Evolutionary conservation across 1,140 invertebrate species (phyloP).

Genomic region (Venustaconcha ellipsiformis): DNA sequence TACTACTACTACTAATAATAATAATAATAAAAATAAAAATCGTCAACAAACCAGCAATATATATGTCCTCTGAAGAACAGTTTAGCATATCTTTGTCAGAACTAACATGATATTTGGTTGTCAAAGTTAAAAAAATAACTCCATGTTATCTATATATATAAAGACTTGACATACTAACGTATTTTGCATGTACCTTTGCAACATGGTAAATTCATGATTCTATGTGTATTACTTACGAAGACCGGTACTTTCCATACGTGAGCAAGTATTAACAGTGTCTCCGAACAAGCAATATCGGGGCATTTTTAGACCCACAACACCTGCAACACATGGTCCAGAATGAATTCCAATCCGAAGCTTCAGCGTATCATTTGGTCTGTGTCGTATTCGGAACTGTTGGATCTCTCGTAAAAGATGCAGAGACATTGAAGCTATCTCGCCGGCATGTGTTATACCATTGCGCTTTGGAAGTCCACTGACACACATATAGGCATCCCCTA

Average conservation of each 20-base stretch:
- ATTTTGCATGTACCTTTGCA: background rate
- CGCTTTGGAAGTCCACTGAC: conserved; percentile 65
- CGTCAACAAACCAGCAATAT: too few relatives aligned
- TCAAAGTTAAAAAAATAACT: background rate
- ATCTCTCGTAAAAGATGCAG: conserved; percentile 87
- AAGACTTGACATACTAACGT: background rate
- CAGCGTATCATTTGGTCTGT: conserved; percentile 84
- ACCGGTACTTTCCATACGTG: conserved; percentile 65
- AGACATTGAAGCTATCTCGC: conserved; percentile 87
- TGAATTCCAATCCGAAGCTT: conserved; percentile 94
- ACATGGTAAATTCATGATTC: background rate
- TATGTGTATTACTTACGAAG: conserved; percentile 41
- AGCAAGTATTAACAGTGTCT: conserved; percentile 67
- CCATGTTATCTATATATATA: background rate
- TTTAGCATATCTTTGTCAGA: background rate
- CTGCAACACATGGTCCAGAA: conserved; percentile 72
- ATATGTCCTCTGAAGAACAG: too few relatives aligned
- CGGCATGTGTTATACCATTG: conserved; percentile 81
- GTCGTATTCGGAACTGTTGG: conserved; percentile 87
- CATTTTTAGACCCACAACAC: conserved; percentile 76
- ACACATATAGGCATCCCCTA: conserved; percentile 66
- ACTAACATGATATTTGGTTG: background rate
- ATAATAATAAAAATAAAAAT: too few relatives aligned
- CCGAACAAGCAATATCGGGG: conserved; percentile 67
- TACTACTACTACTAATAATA: too few relatives aligned